These are phyloP conservation scores for Crotophaga sulcirostris DNA, from an alignment of 2,113 vertebrate species.

Conservation along the genomic window DNA sequence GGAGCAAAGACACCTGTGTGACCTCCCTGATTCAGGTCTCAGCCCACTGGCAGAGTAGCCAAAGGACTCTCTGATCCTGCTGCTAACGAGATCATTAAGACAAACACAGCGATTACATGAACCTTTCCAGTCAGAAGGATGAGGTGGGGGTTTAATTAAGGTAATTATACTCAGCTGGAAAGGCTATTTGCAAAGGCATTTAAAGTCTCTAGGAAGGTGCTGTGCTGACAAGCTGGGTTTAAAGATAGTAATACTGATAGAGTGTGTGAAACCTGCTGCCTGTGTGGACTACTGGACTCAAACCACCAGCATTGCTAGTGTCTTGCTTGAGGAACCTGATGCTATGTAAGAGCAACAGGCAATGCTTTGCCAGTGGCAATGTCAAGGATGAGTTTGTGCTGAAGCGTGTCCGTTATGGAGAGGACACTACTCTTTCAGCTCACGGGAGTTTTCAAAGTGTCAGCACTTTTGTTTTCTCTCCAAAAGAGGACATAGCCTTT, in stretches of 20 bases:
- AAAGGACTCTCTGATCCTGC: not conserved
- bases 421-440: not conserved
- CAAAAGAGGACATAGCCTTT: not conserved
- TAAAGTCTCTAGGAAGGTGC: not conserved
- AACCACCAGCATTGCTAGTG: not conserved
- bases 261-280: fast-evolving
- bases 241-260: not conserved
- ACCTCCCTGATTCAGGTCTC: not conserved
- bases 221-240: not conserved
- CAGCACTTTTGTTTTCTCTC: not conserved
- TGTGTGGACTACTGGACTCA: not conserved
- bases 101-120: not conserved
- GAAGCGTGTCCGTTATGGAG: not conserved
- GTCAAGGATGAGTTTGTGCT: not conserved
- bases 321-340: not conserved
- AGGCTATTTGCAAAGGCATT: slow-evolving; percentile 58
- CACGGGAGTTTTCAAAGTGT: not conserved
- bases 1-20: not conserved
- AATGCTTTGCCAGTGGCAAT: not conserved
- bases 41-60: not conserved
- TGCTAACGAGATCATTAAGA: slow-evolving; percentile 51
- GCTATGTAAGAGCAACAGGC: not conserved
- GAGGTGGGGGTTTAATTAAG: slow-evolving; percentile 67
- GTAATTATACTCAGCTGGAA: slow-evolving; percentile 59
- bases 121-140: slow-evolving; percentile 36